Base-by-base conservation (phyloP, 2,888 invertebrate species). In the Lepidochrysops patricia region DNA sequence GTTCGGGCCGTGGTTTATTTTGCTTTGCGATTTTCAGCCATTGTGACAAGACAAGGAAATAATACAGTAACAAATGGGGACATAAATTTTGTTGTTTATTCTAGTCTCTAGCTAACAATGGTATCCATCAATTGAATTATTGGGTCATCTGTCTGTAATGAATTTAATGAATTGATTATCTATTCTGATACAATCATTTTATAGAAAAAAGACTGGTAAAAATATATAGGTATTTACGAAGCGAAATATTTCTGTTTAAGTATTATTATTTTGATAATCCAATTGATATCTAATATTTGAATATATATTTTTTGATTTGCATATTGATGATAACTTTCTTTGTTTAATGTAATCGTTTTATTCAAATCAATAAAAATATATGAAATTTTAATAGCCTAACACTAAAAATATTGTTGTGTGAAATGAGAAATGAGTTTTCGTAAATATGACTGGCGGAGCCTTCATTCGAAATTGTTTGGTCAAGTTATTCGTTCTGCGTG, bases 1-100 rank as follows among this genome's bases (percentile, higher is more conserved):
- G 27, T 7, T 27, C 1, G 27, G 19, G 34, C 7, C n/a, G 7
- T 19, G 13, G 52, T 15, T 52, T 13, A 26, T 27, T 52, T 13
- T 26, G 52, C 27, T 27, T 15, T 9, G 15, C 27, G 15, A 27
- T 52, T 27, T 52, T 27, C 52, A 27, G 52, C 52, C 26, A 2
- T 7, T 15, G 13, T 13, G 27, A 9, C 52, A 26, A 27, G 27
- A 52, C 27, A 52, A 52, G 52, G 52, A 52, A 43, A 52, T 52
- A 26, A 52, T 52, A 52, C 26, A 19, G 52, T 52, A 52, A 13
- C 26, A 26, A 26, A 52, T 52, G 52, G 43, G 43, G 43, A 26
- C 52, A 52, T 52, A 52, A 52, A 52, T 52, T 27, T 13, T 9
- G 13, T 26, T 13, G 52, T 27, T 52, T 52, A 52, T 52, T 52